Percentiles rank a stretch among this genome's conserved stretches.
phyloP scores from a whole-genome alignment of 2,888 invertebrate species.

The Lepidochitona cinerea region DNA sequence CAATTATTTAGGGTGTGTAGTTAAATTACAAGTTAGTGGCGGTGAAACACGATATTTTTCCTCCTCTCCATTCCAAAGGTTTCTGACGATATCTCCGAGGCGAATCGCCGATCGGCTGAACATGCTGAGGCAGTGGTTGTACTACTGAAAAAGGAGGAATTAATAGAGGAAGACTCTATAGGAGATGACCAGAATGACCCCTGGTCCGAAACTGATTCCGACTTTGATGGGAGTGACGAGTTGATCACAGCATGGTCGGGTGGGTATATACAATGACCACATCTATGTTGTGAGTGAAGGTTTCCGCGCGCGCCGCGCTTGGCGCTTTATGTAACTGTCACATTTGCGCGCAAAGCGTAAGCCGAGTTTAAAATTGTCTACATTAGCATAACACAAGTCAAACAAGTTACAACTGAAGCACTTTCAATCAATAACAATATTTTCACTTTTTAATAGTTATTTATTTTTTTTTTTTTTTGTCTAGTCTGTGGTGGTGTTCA shows the following conservation, averaged over 20 bases:
- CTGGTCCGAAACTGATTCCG: not conserved
- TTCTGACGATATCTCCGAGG: not conserved
- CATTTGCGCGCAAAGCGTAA: not conserved
- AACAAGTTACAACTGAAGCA: no score
- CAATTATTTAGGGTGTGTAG: not conserved
- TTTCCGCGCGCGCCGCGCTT: not conserved
- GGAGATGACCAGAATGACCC: not conserved
- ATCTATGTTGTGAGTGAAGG: no score
- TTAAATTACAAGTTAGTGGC: not conserved
- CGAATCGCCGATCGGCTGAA: not conserved
- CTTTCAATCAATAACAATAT: no score
- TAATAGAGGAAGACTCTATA: not conserved
- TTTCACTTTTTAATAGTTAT: no score
- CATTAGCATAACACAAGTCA: no score
- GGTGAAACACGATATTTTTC: slow-evolving; percentile 6
- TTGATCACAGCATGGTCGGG: not conserved
- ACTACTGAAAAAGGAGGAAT: not conserved
- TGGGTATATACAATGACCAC: not conserved
- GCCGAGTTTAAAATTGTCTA: no score
- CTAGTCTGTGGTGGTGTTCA: no score
- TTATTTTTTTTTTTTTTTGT: no score
- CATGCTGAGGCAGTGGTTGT: not conserved
- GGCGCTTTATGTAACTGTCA: not conserved
- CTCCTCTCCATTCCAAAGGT: not conserved
- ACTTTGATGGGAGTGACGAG: not conserved